These are phyloP conservation scores for Hydropotes inermis DNA, from an alignment of 2,113 vertebrate species.

Conservation along the genomic window DNA sequence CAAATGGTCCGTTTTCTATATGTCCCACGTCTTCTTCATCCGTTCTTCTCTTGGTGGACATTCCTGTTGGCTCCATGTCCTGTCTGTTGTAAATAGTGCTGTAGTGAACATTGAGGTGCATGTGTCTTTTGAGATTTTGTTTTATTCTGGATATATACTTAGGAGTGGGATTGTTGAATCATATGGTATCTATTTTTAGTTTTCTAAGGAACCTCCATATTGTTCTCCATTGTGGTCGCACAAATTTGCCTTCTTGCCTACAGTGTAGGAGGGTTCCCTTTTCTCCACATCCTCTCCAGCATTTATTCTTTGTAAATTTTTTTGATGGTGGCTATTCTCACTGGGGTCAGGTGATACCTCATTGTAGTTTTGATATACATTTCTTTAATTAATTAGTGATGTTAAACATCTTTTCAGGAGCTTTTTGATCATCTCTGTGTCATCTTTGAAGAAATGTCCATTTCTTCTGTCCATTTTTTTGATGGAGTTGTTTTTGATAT, in stretches of 20 bases:
- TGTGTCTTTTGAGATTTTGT: neutral
- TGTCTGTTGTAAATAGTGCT: neutral
- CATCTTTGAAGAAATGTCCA: neutral
- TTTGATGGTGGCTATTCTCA: neutral
- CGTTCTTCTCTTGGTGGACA: neutral
- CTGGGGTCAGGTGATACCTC: neutral
- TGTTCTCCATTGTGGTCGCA: neutral
- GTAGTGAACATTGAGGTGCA: neutral
- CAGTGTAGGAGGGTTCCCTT: neutral
- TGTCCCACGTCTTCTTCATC: neutral
- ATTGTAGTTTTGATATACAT: neutral
- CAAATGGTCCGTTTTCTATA: too few species aligned
- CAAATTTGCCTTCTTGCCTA: neutral
- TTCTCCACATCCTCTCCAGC: neutral
- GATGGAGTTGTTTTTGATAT: neutral
- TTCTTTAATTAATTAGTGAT: neutral
- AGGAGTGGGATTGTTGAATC: neutral
- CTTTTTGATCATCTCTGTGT: neutral
- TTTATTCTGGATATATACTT: neutral
- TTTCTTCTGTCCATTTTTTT: neutral
- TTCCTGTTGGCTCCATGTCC: neutral
- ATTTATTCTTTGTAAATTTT: neutral
- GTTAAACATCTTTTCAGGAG: neutral
- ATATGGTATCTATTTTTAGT: neutral
- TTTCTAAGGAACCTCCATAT: neutral